These are phyloP conservation scores for Artemisiospiza belli DNA, from an alignment of 2,113 vertebrate species.

Conservation along the genomic window DNA sequence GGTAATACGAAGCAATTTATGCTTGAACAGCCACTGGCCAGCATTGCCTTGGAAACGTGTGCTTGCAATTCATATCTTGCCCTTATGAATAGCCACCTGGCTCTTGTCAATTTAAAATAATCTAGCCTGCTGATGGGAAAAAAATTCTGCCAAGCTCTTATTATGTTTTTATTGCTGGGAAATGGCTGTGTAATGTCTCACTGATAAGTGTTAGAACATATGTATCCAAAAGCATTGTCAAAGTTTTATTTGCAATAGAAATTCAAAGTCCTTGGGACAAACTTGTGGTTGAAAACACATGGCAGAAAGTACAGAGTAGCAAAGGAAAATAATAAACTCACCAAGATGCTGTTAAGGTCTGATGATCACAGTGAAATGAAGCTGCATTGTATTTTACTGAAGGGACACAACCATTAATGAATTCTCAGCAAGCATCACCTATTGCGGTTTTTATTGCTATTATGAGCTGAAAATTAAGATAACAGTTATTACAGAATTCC, in stretches of 20 bases:
- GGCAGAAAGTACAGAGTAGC: background rate
- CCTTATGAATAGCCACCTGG: constrained; percentile 23
- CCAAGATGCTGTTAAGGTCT: background rate
- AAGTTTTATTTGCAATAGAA: background rate
- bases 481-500: background rate
- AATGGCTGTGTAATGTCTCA: background rate
- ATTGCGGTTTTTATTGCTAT: background rate
- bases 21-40: background rate
- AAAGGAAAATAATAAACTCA: background rate
- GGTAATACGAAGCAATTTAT: constrained; percentile 13
- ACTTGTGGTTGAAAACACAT: background rate
- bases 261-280: background rate
- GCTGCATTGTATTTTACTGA: background rate
- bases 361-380: background rate
- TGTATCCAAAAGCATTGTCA: background rate
- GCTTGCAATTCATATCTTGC: background rate
- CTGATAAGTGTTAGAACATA: background rate
- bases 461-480: background rate
- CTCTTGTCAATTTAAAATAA: constrained; percentile 33
- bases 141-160: background rate
- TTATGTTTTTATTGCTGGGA: background rate
- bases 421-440: background rate
- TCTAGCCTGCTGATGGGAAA: background rate
- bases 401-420: background rate
- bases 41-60: background rate